Base-by-base conservation (phyloP, 1,140 invertebrate genomes). In the Heliothis subflexa region DNA sequence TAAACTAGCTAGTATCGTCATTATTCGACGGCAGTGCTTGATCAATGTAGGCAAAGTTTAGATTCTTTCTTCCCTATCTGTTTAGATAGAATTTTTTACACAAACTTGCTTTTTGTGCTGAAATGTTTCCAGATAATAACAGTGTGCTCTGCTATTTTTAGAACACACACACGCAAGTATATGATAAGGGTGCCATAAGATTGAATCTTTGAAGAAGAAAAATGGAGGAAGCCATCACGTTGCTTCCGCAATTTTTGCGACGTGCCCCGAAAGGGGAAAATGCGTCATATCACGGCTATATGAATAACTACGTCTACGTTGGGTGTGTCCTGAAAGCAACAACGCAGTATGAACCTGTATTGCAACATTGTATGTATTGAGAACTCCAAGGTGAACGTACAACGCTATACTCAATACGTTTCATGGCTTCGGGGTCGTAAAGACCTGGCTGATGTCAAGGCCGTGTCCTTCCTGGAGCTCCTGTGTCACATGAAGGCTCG, bases 401-500 rank as follows among this genome's bases (percentile, higher is more conserved):
- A 75, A 59, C 25, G 47, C 47, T 52, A 75, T 62, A 64, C 25
- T 49, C 14, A 50, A 64, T 49, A 52, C 16, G 21, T 16, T 52
- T 47, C 73, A 50, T 75, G 73, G 52, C 50, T 25, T 52, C 13
- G 45, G 72, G n/a, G 13, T 61, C 55, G 72, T 74, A 74, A 75
- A 62, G 72, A 49, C 16, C 72, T 75, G 73, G 47, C 59, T 49
- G 66, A 18, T 13, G 45, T 18, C 73, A 64, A 75, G 73, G 73
- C 47, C 73, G 21, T 28, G 73, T 47, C 73, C 73, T 75, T 75
- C 57, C 25, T 49, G 55, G 25, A 52, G 47, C 73, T 75, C 59
- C 73, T 75, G 64, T 62, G 55, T 73, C 47, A 64, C 73, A 64
- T 52, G 59, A 61, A 75, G 59, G 50, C 47, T 64, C 47, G 52